Conservation (phyloP, 2,888 invertebrate species). For the Chymomyza amoena region DNA sequence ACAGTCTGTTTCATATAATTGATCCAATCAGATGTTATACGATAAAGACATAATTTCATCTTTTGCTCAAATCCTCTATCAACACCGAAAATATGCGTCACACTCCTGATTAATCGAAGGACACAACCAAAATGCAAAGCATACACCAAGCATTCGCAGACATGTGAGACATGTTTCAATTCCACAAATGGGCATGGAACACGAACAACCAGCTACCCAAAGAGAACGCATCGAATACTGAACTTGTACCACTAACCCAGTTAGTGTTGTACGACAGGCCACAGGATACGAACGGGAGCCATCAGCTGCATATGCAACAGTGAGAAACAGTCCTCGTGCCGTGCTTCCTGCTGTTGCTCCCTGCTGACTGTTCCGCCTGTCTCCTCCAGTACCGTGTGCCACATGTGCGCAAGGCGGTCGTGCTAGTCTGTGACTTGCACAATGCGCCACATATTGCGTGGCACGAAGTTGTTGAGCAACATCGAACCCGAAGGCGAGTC, state of each 20-base stretch:
- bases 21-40: not conserved
- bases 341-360: not conserved
- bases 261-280: slow-evolving; percentile 39
- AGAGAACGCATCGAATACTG: slow-evolving; percentile 48
- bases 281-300: slow-evolving; percentile 22
- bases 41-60: not conserved
- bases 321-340: slow-evolving; percentile 26
- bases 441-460: slow-evolving; percentile 26
- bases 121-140: not conserved
- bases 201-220: not conserved
- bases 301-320: slow-evolving; percentile 37
- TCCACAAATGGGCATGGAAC: slow-evolving; percentile 35
- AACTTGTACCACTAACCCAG: slow-evolving; percentile 78
- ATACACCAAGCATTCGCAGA: not conserved
- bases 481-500: not conserved
- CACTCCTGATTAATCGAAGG: not conserved
- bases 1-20: too few relatives aligned
- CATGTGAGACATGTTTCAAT: slow-evolving; percentile 29
- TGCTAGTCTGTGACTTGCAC: slow-evolving; percentile 17
- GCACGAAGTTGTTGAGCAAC: slow-evolving; percentile 9
- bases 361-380: not conserved
- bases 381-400: not conserved
- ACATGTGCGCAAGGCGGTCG: not conserved
- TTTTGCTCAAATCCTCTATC: too few relatives aligned
- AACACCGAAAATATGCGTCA: not conserved